phyloP scores from a whole-genome alignment of 2,797 vertebrate genomes.

The Hapalemur alaotrensis region DNA sequence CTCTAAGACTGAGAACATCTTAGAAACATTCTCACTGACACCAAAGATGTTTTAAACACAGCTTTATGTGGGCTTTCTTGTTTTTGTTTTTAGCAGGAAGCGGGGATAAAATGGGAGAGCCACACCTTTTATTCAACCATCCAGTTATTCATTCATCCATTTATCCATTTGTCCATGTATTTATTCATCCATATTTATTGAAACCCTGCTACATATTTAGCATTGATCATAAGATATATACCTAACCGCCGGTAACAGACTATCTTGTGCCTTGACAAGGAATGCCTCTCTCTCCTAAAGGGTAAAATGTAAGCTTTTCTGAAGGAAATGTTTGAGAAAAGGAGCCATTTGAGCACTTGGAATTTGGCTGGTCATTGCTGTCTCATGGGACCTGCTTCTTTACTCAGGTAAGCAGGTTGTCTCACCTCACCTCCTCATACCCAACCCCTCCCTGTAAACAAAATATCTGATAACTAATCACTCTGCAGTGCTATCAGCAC shows the following conservation, averaged over 20 bases:
- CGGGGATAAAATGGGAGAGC: fast-evolving
- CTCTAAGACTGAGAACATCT: background rate
- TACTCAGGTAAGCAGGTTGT: background rate
- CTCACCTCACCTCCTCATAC: background rate
- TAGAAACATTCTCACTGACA: background rate
- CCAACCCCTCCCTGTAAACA: background rate
- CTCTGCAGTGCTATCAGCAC: fast-evolving
- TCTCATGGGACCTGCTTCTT: background rate
- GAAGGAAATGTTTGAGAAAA: background rate
- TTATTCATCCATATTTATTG: background rate
- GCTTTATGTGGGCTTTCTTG: background rate
- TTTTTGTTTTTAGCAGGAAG: background rate
- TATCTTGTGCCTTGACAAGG: background rate
- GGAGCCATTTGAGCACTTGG: background rate
- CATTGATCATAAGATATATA: background rate
- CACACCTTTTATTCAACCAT: background rate
- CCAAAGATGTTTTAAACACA: background rate
- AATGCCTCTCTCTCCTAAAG: background rate
- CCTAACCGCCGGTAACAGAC: background rate
- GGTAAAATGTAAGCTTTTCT: background rate
- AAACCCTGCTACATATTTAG: background rate
- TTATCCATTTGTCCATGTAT: background rate
- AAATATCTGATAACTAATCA: background rate
- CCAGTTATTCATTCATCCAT: background rate
- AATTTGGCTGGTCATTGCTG: background rate